Percentiles rank a stretch among this genome's conserved stretches.
These are phyloP conservation scores for Aelia acuminata DNA, from an alignment of 2,888 invertebrate species.

Conservation along the genomic window DNA sequence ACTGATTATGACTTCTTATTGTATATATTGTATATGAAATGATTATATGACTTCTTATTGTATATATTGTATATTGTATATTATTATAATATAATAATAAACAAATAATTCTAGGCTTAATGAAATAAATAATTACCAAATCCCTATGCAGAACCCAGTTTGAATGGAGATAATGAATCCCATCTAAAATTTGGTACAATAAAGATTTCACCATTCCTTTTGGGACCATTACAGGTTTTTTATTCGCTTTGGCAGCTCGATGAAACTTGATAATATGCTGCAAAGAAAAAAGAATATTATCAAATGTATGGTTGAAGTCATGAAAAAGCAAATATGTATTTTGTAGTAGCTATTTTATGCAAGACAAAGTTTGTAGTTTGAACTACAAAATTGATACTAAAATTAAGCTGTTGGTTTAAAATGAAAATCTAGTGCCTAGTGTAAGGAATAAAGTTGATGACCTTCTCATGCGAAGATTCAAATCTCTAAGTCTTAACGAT, in stretches of 20 bases:
- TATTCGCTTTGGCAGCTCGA: constrained; percentile 96
- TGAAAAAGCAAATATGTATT: too few relatives aligned
- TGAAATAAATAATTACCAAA: constrained; percentile 75
- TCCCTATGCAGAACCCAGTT: constrained; percentile 99
- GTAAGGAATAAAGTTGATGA: too few relatives aligned
- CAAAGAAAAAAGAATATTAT: constrained; percentile 64
- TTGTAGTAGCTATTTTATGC: background rate
- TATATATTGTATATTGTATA: too few relatives aligned
- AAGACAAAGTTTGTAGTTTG: background rate
- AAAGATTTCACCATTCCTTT: constrained; percentile 98
- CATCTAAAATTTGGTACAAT: constrained; percentile 97
- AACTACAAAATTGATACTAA: background rate
- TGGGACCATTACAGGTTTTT: constrained; percentile 95
- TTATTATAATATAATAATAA: background rate
- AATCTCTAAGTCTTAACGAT: too few relatives aligned
- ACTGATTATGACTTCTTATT: too few relatives aligned
- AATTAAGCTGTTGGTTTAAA: too few relatives aligned
- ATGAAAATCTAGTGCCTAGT: too few relatives aligned
- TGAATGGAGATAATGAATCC: constrained; percentile 98
- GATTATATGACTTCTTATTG: too few relatives aligned
- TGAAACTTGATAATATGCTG: constrained; percentile 99
- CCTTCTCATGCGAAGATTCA: too few relatives aligned
- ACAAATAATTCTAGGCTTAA: background rate
- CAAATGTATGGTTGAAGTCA: background rate
- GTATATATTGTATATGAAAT: too few relatives aligned